phyloP scores from a whole-genome alignment of 1,140 invertebrate species.

The Aphelinus certus region DNA sequence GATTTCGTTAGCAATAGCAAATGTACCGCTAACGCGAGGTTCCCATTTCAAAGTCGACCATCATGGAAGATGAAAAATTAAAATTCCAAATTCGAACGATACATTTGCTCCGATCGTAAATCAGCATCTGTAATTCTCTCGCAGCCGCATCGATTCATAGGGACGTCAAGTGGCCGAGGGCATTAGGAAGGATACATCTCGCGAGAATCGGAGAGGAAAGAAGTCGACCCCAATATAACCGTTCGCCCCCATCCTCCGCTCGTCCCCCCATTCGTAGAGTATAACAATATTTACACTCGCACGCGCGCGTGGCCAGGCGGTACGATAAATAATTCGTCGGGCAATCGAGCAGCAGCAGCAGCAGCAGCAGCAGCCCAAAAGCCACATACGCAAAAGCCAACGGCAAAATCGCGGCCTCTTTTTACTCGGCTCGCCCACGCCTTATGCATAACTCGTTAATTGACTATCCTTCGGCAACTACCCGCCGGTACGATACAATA shows the following conservation, averaged over 20 bases:
- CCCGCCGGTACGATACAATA: background rate
- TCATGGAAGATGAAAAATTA: too few relatives aligned
- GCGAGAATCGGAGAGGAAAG: background rate
- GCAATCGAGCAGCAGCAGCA: constrained; percentile 14
- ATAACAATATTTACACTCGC: constrained; percentile 23
- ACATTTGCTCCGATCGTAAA: too few relatives aligned
- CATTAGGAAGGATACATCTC: constrained; percentile 15
- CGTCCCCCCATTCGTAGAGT: background rate
- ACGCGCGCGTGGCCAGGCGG: background rate
- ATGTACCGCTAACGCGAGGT: too few relatives aligned
- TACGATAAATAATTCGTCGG: constrained; percentile 33
- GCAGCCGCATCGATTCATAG: constrained; percentile 10
- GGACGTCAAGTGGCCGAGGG: constrained; percentile 19
- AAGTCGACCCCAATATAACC: background rate
- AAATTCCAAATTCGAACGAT: too few relatives aligned
- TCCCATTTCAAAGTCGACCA: too few relatives aligned
- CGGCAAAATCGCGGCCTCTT: background rate
- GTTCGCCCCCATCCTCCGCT: background rate
- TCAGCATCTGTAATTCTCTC: too few relatives aligned
- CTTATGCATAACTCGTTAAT: constrained; percentile 24
- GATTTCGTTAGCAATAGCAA: too few relatives aligned
- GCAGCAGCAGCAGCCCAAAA: background rate
- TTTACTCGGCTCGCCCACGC: background rate
- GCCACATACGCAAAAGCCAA: background rate
- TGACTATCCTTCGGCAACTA: constrained; percentile 15